Conservation (phyloP, 1,140 invertebrate genomes). For the Formica exsecta region DNA sequence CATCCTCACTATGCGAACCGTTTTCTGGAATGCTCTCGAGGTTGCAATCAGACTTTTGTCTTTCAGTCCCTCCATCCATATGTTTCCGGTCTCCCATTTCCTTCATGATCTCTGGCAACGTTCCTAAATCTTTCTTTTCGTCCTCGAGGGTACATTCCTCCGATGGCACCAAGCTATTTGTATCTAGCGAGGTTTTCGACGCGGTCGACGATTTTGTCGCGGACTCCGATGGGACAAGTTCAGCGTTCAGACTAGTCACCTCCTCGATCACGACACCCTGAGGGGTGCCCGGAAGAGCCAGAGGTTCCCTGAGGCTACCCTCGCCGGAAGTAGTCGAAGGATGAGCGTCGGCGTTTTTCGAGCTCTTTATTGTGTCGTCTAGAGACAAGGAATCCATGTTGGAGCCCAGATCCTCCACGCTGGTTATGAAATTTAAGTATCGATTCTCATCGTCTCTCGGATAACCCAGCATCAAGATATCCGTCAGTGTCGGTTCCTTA, state of each 20-base stretch:
- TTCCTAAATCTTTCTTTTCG: constrained; percentile 12
- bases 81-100: background rate
- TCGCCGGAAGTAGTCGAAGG: constrained; percentile 2
- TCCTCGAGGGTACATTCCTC: constrained; percentile 27
- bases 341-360: background rate
- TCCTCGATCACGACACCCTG: constrained; percentile 82
- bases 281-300: constrained; percentile 64
- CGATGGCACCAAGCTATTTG: constrained; percentile 37
- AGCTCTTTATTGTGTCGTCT: background rate
- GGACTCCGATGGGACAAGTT: constrained; percentile 11
- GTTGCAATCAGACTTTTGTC: constrained; percentile 10
- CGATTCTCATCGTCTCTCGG: constrained; percentile 71
- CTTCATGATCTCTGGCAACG: background rate
- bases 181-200: constrained; percentile 61
- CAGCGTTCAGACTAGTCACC: constrained; percentile 74
- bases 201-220: constrained; percentile 19
- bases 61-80: background rate
- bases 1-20: constrained; percentile 16
- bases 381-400: constrained; percentile 15
- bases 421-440: constrained; percentile 81
- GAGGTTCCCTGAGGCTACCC: constrained; percentile 65
- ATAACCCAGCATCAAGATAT: constrained; percentile 70
- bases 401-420: constrained; percentile 74
- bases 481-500: constrained; percentile 19
- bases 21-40: background rate